These are phyloP conservation scores for Tricholaema leucomelas DNA, from an alignment of 2,113 vertebrate species.

Conservation along the genomic window DNA sequence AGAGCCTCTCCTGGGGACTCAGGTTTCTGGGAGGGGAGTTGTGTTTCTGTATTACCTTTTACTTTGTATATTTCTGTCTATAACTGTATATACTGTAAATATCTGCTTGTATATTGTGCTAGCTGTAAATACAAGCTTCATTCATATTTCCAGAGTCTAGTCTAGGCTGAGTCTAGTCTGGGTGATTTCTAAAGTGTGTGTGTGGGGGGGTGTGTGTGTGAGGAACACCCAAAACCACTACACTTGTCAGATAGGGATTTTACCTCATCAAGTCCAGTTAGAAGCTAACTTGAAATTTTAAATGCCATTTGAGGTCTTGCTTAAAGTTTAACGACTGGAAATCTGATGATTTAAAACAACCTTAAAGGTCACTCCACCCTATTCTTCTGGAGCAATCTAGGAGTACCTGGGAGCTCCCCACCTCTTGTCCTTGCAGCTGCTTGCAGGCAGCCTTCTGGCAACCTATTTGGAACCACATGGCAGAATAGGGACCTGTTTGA, in stretches of 20 bases:
- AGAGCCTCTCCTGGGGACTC: too few species aligned
- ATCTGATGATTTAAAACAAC: neutral
- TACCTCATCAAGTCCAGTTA: constrained; percentile 1
- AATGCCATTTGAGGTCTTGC: neutral
- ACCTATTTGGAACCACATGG: neutral
- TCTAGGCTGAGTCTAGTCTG: too few species aligned
- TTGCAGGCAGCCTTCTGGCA: neutral
- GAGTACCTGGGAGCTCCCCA: neutral
- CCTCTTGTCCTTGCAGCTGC: neutral
- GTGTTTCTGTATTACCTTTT: too few species aligned
- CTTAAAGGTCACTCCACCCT: neutral
- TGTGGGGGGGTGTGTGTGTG: too few species aligned
- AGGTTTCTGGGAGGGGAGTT: too few species aligned
- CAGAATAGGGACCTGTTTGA: neutral
- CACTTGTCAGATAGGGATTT: neutral
- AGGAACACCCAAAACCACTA: too few species aligned
- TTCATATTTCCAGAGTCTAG: too few species aligned
- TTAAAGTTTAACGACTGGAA: constrained; percentile 28
- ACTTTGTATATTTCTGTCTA: too few species aligned
- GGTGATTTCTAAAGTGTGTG: too few species aligned
- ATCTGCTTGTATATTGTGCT: too few species aligned
- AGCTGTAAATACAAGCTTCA: too few species aligned
- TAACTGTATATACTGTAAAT: too few species aligned
- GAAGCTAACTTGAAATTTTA: constrained; percentile 16
- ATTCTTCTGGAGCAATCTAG: neutral